Evolutionary conservation across 2,113 vertebrate species (phyloP).

Genomic region (Pomatorhinus ruficollis): DNA sequence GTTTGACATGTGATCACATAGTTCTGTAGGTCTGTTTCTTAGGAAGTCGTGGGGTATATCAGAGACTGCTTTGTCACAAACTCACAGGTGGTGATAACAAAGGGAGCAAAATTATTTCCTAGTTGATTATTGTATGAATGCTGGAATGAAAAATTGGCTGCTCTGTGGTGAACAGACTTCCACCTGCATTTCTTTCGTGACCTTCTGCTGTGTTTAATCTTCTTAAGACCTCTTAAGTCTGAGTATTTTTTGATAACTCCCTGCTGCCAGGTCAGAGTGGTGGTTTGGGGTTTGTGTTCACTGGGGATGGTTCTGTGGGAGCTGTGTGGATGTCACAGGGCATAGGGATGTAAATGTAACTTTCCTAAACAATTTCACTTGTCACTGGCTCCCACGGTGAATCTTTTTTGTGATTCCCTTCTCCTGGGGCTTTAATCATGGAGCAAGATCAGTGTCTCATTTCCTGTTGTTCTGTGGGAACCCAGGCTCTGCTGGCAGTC

Average conservation of each 20-base stretch:
- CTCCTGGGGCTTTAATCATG: background rate
- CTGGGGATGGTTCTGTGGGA: background rate
- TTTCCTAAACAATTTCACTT: background rate
- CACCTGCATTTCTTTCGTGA: background rate
- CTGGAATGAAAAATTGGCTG: background rate
- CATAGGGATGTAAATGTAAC: background rate
- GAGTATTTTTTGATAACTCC: constrained; percentile 2
- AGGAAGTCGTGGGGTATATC: background rate
- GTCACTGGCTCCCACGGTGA: background rate
- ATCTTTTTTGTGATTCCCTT: background rate
- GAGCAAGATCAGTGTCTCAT: background rate
- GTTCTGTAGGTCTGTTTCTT: background rate
- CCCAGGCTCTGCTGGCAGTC: background rate
- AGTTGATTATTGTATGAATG: background rate
- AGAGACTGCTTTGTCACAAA: background rate
- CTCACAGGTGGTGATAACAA: background rate
- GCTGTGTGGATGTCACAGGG: fast-evolving
- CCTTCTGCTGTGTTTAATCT: constrained; percentile 51
- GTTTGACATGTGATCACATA: background rate
- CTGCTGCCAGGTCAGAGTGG: background rate
- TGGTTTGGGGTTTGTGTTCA: background rate
- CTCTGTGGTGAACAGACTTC: background rate
- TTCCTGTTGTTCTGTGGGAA: background rate
- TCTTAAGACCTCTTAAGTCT: constrained; percentile 46
- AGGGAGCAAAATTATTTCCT: background rate